Evolutionary conservation across 2,113 vertebrate species (phyloP), one percentile per base, ranked within the genome.

Genomic region (Galemys pyrenaicus): DNA sequence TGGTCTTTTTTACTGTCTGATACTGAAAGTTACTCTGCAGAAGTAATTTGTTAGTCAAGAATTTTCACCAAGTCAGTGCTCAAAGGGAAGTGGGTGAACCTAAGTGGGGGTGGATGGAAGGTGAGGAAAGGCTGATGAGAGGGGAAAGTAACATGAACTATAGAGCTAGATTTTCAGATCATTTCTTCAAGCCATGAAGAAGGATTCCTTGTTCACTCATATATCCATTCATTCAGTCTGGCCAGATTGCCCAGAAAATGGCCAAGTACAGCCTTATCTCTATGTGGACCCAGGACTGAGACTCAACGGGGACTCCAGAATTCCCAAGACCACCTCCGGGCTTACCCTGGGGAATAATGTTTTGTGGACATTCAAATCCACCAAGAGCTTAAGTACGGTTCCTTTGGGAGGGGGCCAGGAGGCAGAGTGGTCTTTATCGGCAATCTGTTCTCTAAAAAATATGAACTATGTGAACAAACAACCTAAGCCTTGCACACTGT

Each of bases 401-500:
- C 79, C 78, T 89, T 84, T 37, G 94, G 90, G 44, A 88, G 51
- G 22, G 7, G 10, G 0, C 54, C 39, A 62, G 60, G 1, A 20
- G 0, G 0, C 1, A 0, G 26, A 82, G 49, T 71, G 71, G 58
- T 22, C 54, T 13, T 51, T 82, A 56, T 86, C 24, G 6, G 54
- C 64, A 75, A 80, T 70, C 8, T 87, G 67, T 70, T 17, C 0
- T 64, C 94, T 8, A 41, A 65, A 56, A 96, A 79, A 49, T 92
- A 89, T 15, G 5, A 85, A 71, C 65, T 6, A 75, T 58, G 54
- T 64, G 79, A 87, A 71, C 67, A 92, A 92, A 95, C 54, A 85
- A 68, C 68, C 1, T 62, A 26, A 37, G 17, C 49, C 79, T 70
- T 70, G 81, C 85, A 88, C 56, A 60, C 82, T 54, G 58, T 28